Conservation (phyloP, 2,888 invertebrate species). For the Mechanitis messenoides region DNA sequence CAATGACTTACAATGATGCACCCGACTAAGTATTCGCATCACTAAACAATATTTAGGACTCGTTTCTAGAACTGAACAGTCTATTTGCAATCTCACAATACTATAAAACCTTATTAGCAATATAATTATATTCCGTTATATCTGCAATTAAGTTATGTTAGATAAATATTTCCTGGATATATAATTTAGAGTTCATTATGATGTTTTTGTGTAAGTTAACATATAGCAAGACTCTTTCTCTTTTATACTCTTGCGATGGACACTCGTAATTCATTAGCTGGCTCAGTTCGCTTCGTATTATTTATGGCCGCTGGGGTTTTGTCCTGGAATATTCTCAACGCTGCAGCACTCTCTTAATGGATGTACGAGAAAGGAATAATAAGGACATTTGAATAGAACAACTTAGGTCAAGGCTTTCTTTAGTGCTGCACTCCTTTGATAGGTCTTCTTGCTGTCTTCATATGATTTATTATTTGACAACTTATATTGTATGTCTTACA, state of each 20-base stretch:
- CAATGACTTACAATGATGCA: slow-evolving; percentile 52
- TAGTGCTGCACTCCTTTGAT: slow-evolving; percentile 25
- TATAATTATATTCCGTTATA: too few species aligned
- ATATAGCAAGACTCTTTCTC: slow-evolving; percentile 47
- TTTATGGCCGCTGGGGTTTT: slow-evolving; percentile 66
- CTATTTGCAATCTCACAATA: too few species aligned
- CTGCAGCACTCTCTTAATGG: slow-evolving; percentile 47
- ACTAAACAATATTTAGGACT: slow-evolving; percentile 23
- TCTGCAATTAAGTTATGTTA: too few species aligned
- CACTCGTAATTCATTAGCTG: slow-evolving; percentile 70
- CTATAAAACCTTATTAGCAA: too few species aligned
- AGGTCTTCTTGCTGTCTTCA: slow-evolving; percentile 21
- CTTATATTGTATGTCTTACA: slow-evolving; percentile 19
- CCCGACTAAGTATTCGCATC: slow-evolving; percentile 54
- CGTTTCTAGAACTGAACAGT: background rate
- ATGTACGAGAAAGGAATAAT: slow-evolving; percentile 49
- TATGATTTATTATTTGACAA: slow-evolving; percentile 24
- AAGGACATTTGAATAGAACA: slow-evolving; percentile 60
- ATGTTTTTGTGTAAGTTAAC: background rate
- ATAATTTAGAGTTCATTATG: background rate
- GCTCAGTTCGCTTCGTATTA: slow-evolving; percentile 60
- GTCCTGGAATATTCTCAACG: slow-evolving; percentile 58
- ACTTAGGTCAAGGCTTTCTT: slow-evolving; percentile 54
- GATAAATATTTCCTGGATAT: background rate
- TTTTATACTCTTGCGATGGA: slow-evolving; percentile 48